phyloP scores from a whole-genome alignment of 2,888 invertebrate genomes.

The Malachius bipustulatus region DNA sequence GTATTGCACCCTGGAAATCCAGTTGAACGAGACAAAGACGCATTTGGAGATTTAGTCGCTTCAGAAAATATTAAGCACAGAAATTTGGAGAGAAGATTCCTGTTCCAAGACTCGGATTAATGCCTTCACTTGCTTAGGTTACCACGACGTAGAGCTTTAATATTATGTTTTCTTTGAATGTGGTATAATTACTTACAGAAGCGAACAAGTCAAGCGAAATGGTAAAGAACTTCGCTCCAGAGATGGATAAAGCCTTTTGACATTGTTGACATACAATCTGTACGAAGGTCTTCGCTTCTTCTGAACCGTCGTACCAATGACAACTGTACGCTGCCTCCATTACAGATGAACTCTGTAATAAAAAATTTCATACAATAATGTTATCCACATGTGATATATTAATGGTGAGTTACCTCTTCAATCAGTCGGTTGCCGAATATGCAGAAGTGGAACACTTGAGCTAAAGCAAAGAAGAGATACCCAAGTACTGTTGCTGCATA shows the following conservation, averaged over 20 bases:
- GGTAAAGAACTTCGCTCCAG: conserved; percentile 81
- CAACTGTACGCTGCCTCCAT: conserved; percentile 88
- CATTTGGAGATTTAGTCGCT: too few relatives aligned
- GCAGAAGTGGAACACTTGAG: conserved; percentile 78
- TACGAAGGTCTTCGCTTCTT: conserved; percentile 82
- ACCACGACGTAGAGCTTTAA: too few relatives aligned
- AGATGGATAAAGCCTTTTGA: conserved; percentile 80
- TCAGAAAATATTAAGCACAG: too few relatives aligned
- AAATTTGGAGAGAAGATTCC: too few relatives aligned
- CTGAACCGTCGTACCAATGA: conserved; percentile 83
- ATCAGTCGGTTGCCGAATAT: conserved; percentile 77
- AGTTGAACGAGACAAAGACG: too few relatives aligned
- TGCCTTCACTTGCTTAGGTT: too few relatives aligned
- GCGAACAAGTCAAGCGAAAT: conserved; percentile 79
- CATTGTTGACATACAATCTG: conserved; percentile 86
- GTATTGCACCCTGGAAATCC: too few relatives aligned
- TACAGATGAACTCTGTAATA: conserved; percentile 67
- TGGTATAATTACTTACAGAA: conserved; percentile 50
- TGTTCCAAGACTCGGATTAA: too few relatives aligned
- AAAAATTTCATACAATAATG: conserved; percentile 7
- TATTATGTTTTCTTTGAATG: too few relatives aligned
- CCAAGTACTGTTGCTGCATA: conserved; percentile 71
- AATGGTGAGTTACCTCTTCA: conserved; percentile 54
- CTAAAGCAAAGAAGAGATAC: conserved; percentile 66
- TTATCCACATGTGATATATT: not conserved